Base-by-base conservation (phyloP, 2,797 vertebrate genomes). In the Sebastiscus tertius region DNA sequence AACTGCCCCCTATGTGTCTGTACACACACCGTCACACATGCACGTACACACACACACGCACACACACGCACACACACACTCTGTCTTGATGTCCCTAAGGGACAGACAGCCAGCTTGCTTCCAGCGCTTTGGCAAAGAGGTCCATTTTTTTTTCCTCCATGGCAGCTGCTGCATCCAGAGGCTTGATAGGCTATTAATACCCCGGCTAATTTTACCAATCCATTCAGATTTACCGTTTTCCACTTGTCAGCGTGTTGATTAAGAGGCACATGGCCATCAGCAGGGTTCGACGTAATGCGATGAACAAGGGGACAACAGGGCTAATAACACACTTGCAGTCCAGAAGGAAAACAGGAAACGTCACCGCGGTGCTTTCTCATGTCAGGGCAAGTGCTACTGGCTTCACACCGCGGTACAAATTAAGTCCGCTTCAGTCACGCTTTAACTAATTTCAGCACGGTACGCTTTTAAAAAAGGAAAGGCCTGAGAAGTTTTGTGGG, bases 181-280 rank as follows among this genome's bases (percentile, higher is more conserved):
- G 93, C 93, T 93, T 95, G 95, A 95, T 94, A 90, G 94, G 92
- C 95, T 95, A 94, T 95, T 96, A 96, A 96, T 96, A 94, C 92
- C 87, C 87, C 4, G 70, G 94, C 93, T 96, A 95, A 96, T 96
- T 95, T 94, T 92, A 95, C 94, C 94, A 90, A 95, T 96, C 94
- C 90, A 95, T 96, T 96, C 94, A 92, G 90, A 95, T 95, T 95
- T 95, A 91, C 90, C 63, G 84, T 93, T 93, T 94, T 91, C 90
- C 88, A 88, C 93, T 94, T 93, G 93, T 94, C 92, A 94, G 80
- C 65, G 88, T 91, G 92, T 94, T 95, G 95, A 95, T 95, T 95
- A 95, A 95, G 94, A 95, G 92, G 93, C 94, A 93, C 91, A 90
- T 88, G 93, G 92, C 94, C 89, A 87, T 92, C 88, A 90, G 86